Conservation (phyloP, 2,113 vertebrate species). For the Pteruthius melanotis region DNA sequence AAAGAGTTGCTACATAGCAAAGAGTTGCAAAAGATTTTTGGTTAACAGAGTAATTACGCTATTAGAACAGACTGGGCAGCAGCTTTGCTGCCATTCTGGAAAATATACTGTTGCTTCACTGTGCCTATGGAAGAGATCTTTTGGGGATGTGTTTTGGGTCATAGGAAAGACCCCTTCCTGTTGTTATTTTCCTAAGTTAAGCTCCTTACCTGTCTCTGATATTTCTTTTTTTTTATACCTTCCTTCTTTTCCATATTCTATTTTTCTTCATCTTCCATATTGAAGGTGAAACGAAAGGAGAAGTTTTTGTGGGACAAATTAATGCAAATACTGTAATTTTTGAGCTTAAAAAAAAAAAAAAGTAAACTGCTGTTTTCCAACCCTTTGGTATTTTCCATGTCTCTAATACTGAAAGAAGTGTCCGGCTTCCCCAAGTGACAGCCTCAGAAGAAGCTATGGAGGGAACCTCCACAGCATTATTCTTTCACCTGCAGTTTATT, state of each 20-base stretch:
- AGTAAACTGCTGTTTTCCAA: neutral
- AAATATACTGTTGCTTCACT: neutral
- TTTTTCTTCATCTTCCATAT: neutral
- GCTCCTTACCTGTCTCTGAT: neutral
- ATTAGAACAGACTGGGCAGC: neutral
- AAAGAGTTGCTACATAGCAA: neutral
- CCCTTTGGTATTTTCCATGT: neutral
- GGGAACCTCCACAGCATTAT: neutral
- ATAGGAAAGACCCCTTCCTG: neutral
- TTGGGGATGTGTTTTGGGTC: neutral
- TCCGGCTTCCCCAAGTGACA: neutral
- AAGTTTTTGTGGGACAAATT: neutral
- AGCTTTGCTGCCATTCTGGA: neutral
- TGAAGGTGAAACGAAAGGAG: neutral
- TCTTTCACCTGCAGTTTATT: neutral
- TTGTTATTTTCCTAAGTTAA: neutral
- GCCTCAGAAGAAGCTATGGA: neutral
- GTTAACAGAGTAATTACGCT: neutral
- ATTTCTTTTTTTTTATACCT: neutral
- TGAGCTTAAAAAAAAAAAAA: neutral
- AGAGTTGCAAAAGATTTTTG: neutral
- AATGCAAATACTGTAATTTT: neutral
- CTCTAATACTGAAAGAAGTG: neutral
- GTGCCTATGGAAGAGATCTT: neutral
- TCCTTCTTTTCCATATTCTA: neutral